These are phyloP conservation scores for Dinothrombium tinctorium DNA, from an alignment of 1,140 invertebrate genomes.

Conservation along the genomic window DNA sequence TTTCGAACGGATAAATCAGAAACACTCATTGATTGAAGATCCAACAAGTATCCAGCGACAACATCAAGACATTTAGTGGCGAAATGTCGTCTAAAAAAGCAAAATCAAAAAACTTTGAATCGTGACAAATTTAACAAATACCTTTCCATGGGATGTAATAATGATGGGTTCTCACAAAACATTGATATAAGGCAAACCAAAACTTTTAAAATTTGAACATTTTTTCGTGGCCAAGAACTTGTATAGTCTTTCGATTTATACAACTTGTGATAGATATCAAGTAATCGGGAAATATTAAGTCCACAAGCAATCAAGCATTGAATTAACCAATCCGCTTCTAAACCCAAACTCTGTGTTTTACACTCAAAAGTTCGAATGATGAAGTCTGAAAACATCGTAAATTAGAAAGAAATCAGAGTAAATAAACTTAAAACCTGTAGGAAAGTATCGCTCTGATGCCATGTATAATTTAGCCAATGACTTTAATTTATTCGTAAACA, in stretches of 20 bases:
- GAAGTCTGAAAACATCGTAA: conserved; percentile 21
- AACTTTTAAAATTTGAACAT: conserved; percentile 20
- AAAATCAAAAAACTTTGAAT: conserved; percentile 10
- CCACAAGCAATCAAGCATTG: conserved; percentile 21
- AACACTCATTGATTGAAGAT: conserved; percentile 20
- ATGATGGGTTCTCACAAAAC: conserved; percentile 16
- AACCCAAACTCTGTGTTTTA: conserved; percentile 17
- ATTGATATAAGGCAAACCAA: conserved; percentile 18
- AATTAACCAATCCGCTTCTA: conserved; percentile 22
- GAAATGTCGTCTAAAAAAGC: conserved; percentile 18
- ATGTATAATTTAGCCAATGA: conserved; percentile 24
- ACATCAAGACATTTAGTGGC: conserved; percentile 20
- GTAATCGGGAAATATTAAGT: conserved; percentile 21
- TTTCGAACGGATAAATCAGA: conserved; percentile 15
- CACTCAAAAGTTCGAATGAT: conserved; percentile 25
- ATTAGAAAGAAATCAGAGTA: background rate
- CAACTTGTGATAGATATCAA: conserved; percentile 26
- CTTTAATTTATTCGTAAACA: conserved; percentile 23
- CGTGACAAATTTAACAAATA: conserved; percentile 10
- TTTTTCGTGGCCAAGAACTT: conserved; percentile 19
- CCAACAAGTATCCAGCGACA: conserved; percentile 22
- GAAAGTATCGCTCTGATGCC: conserved; percentile 28
- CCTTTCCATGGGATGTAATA: conserved; percentile 19
- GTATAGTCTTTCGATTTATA: conserved; percentile 22
- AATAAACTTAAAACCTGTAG: conserved; percentile 23